phyloP scores from a whole-genome alignment of 2,888 invertebrate species.

The Scaptomyza caliginosa region DNA sequence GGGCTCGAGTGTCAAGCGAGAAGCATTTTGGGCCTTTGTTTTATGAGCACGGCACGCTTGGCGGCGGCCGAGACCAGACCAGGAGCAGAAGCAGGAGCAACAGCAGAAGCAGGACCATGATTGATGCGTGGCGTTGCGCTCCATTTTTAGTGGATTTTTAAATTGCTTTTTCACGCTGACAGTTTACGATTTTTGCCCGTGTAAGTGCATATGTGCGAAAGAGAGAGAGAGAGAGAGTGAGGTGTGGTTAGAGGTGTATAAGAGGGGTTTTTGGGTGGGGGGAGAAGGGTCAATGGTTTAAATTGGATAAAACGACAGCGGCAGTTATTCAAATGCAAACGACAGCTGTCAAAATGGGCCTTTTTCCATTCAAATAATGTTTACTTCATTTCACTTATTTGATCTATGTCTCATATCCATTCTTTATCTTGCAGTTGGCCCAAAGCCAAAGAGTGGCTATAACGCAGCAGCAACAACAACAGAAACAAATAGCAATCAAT shows the following conservation, averaged over 20 bases:
- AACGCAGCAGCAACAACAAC: constrained; percentile 21
- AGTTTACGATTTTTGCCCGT: constrained; percentile 56
- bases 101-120: constrained; percentile 51
- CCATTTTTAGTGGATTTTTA: constrained; percentile 71
- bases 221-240: background rate
- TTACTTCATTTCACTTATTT: constrained; percentile 39
- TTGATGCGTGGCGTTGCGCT: constrained; percentile 64
- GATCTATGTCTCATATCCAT: constrained; percentile 2
- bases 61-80: constrained; percentile 13
- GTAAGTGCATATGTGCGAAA: background rate
- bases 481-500: too few relatives aligned
- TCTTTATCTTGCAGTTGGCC: constrained; percentile 34
- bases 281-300: background rate
- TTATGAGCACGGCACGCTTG: constrained; percentile 62
- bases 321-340: constrained; percentile 80
- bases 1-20: constrained; percentile 25
- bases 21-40: constrained; percentile 58
- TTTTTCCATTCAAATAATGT: constrained; percentile 52
- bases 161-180: constrained; percentile 78
- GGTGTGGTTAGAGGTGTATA: background rate
- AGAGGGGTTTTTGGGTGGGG: too few relatives aligned
- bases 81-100: background rate
- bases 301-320: constrained; percentile 43
- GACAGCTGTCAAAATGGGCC: constrained; percentile 75
- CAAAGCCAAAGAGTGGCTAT: constrained; percentile 52